A percentile compares a stretch with the other conserved stretches of the same genome.
Conservation (phyloP, 2,113 vertebrate species). For the Collichthys lucidus region DNA sequence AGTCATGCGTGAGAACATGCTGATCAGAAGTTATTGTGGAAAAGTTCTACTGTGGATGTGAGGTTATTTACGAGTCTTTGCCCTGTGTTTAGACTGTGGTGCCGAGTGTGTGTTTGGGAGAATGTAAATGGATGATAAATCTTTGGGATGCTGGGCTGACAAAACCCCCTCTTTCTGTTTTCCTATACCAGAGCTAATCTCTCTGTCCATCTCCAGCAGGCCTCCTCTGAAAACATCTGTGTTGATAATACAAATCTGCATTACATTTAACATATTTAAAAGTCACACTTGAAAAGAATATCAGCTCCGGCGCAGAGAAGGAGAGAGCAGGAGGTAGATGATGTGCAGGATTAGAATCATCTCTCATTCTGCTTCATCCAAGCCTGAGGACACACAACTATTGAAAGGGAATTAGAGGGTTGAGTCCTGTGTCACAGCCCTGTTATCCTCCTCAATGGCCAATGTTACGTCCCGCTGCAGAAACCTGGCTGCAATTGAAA, state of each 20-base stretch:
- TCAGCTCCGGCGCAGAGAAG: background rate
- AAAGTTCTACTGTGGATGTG: slow-evolving; percentile 37
- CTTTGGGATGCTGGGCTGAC: slow-evolving; percentile 38
- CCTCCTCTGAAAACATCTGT: slow-evolving; percentile 9
- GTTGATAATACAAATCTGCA: slow-evolving; percentile 4
- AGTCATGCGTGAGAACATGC: background rate
- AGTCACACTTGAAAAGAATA: background rate
- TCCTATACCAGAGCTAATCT: slow-evolving; percentile 35
- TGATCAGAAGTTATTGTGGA: slow-evolving; percentile 32
- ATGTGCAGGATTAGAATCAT: slow-evolving; percentile 5
- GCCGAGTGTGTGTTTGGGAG: slow-evolving; percentile 64
- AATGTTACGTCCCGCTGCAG: slow-evolving; percentile 8
- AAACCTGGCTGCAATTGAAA: slow-evolving; percentile 12
- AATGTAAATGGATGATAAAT: slow-evolving; percentile 75
- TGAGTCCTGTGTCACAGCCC: slow-evolving; percentile 74
- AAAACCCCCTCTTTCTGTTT: slow-evolving; percentile 28
- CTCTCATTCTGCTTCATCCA: slow-evolving; percentile 20
- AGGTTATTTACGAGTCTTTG: slow-evolving; percentile 52
- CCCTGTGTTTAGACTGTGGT: slow-evolving; percentile 60
- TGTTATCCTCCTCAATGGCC: slow-evolving; percentile 57
- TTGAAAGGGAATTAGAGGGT: slow-evolving; percentile 68
- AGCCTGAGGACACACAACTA: slow-evolving; percentile 51
- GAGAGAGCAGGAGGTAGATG: background rate
- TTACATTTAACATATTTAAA: background rate
- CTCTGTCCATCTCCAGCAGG: slow-evolving; percentile 1